phyloP scores from a whole-genome alignment of 1,140 invertebrate genomes.

The Zelostemma sp. region DNA sequence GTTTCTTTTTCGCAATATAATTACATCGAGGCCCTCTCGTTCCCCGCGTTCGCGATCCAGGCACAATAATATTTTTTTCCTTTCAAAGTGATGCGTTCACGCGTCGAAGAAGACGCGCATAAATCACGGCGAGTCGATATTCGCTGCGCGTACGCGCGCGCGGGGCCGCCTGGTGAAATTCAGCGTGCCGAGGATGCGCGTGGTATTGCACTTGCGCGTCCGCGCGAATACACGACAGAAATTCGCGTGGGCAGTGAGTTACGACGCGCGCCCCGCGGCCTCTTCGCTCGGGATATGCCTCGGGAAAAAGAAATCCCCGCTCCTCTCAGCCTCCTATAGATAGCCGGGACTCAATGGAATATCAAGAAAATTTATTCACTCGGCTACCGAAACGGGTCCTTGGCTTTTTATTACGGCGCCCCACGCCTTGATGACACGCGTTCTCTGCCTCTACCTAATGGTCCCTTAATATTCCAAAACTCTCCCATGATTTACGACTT shows the following conservation, averaged over 20 bases:
- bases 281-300: constrained; percentile 9
- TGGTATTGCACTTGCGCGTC: constrained; percentile 26
- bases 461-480: constrained; percentile 44
- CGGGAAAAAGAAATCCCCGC: constrained; percentile 41
- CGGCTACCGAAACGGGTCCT: constrained; percentile 45
- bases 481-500: constrained; percentile 45
- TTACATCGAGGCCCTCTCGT: too few relatives aligned
- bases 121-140: constrained; percentile 4
- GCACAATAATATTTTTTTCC: neutral
- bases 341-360: constrained; percentile 46
- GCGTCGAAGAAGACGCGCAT: constrained; percentile 2
- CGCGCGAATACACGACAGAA: constrained; percentile 25
- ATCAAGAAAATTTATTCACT: constrained; percentile 55
- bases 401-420: constrained; percentile 4
- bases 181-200: constrained; percentile 8
- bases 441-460: constrained; percentile 36
- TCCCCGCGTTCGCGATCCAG: neutral
- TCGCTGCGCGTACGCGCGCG: neutral
- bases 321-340: constrained; percentile 34
- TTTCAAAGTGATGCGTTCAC: neutral
- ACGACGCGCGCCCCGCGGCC: constrained; percentile 41
- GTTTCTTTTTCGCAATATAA: neutral
- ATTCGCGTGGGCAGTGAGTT: constrained; percentile 52
- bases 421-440: constrained; percentile 4
- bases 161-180: neutral